Percentiles rank a stretch among this genome's conserved stretches.
These are phyloP conservation scores for Agrochola litura DNA, from an alignment of 2,888 invertebrate genomes.

Conservation along the genomic window DNA sequence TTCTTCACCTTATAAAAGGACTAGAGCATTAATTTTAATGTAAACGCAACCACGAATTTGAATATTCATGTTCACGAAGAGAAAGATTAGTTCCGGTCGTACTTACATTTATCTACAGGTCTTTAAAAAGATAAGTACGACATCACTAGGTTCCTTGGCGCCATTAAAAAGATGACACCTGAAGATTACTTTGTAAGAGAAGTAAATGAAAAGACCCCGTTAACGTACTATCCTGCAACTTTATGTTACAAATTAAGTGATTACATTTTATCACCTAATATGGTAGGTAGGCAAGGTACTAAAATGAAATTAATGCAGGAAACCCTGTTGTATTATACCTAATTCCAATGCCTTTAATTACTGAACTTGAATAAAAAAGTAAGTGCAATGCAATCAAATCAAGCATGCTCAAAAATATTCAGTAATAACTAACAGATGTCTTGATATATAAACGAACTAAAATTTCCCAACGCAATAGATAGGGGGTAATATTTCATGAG, in stretches of 20 bases:
- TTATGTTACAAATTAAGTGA: slow-evolving; percentile 54
- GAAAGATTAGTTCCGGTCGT: slow-evolving; percentile 77
- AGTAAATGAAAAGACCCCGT: slow-evolving; percentile 52
- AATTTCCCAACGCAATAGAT: slow-evolving; percentile 59
- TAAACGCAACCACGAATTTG: slow-evolving; percentile 73
- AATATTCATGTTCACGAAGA: slow-evolving; percentile 79
- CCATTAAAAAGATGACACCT: slow-evolving; percentile 68
- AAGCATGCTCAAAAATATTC: neutral
- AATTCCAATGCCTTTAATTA: neutral
- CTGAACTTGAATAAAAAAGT: neutral
- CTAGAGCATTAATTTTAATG: slow-evolving; percentile 76
- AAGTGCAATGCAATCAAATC: neutral
- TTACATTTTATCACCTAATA: slow-evolving; percentile 41
- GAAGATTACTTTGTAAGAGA: slow-evolving; percentile 57
- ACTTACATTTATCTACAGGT: slow-evolving; percentile 72
- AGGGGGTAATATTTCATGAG: slow-evolving; percentile 75
- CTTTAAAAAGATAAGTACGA: slow-evolving; percentile 71
- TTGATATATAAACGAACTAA: slow-evolving; percentile 34
- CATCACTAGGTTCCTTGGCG: slow-evolving; percentile 70
- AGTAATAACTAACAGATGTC: slow-evolving; percentile 3
- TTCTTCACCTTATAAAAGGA: slow-evolving; percentile 70
- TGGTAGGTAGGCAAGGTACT: neutral
- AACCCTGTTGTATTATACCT: neutral
- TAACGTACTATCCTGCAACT: slow-evolving; percentile 38
- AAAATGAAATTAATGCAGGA: neutral